Base-by-base conservation (phyloP, 2,888 invertebrate species). In the Drosophila sordidula region DNA sequence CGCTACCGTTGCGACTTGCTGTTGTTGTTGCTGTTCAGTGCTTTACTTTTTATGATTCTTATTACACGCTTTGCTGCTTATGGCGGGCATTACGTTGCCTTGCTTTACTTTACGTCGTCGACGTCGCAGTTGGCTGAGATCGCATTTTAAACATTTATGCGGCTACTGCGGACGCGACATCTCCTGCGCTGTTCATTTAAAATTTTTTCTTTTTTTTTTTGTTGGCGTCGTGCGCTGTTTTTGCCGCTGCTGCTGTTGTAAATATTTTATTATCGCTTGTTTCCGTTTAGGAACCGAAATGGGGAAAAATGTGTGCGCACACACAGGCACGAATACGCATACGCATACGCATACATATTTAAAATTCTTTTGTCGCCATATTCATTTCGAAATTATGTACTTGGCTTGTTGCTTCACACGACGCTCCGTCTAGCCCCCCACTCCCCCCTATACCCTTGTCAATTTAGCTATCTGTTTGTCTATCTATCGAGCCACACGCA, bases 251-350 rank as follows among this genome's bases (percentile, higher is more conserved):
- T 73, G 71, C 67, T 70, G 79, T 63, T 87, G 87, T 86, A 80
- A 78, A 87, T 78, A 82, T 82, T 86, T 87, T 86, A 85, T 82
- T 87, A 87, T 85, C 87, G 78, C 78, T 82, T 80, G 86, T 85
- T 86, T 86, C 85, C 86, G 87, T 87, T 86, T 80, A 82, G 78
- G 76, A 82, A 82, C 80, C 74, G 67, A 87, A 86, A 81, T 78
- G 79, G 84, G 84, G 70, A 80, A 80, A 75, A 79, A 55, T 71
- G 72, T 70, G 80, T 54, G 69, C 57, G 29, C 44, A 47, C 49
- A 58, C 44, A 58, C 70, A 59, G 34, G 49, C 16, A 67, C 14
- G 49, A 9, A 39, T 32, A 47, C 32, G 61, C 74, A 44, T 14
- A 56, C 41, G 44, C 50, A 46, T 41, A 66, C 42, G 41, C 55